These are phyloP conservation scores for Spermophilus dauricus DNA, from an alignment of 2,113 vertebrate species.

Conservation along the genomic window DNA sequence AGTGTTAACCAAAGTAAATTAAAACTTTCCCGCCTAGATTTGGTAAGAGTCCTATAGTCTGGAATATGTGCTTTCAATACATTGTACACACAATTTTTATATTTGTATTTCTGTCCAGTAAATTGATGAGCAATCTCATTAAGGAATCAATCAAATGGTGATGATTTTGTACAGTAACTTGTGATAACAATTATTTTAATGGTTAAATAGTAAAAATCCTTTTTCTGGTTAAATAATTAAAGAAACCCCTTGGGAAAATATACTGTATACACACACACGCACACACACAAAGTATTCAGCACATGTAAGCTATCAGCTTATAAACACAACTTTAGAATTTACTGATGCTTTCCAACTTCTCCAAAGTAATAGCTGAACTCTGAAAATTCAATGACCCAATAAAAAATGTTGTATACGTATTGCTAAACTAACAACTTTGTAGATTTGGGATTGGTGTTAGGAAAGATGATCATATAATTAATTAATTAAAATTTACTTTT, in stretches of 20 bases:
- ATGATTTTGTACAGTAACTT: background rate
- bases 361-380: background rate
- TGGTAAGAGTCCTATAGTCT: background rate
- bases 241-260: background rate
- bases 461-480: background rate
- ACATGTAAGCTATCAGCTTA: background rate
- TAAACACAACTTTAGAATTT: background rate
- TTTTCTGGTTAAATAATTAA: background rate
- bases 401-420: background rate
- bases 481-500: conserved; percentile 33
- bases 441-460: background rate
- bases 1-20: background rate
- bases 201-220: background rate
- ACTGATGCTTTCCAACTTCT: background rate
- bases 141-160: background rate
- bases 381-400: background rate
- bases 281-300: background rate
- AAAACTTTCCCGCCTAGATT: background rate
- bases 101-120: background rate
- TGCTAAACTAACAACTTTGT: background rate
- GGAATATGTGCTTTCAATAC: background rate
- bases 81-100: background rate
- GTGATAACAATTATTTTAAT: background rate
- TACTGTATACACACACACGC: background rate
- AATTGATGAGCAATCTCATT: background rate